These are phyloP conservation scores for Lophura nycthemera DNA, from an alignment of 2,113 vertebrate species.

Conservation along the genomic window DNA sequence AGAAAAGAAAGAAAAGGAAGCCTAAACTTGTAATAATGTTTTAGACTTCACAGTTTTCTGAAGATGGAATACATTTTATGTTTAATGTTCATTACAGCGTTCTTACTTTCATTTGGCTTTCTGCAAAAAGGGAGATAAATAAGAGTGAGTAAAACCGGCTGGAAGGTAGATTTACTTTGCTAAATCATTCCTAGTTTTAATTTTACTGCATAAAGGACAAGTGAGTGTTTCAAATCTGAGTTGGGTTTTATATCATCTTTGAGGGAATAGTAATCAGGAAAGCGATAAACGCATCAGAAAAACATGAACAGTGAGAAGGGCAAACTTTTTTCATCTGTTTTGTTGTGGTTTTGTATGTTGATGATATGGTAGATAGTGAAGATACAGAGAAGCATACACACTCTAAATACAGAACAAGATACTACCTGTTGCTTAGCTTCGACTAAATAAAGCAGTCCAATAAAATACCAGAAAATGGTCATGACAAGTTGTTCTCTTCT, in stretches of 20 bases:
- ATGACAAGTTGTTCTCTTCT: background rate
- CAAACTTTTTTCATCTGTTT: background rate
- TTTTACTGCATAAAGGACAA: background rate
- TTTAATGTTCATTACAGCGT: background rate
- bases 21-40: background rate
- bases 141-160: background rate
- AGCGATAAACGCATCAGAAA: background rate
- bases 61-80: background rate
- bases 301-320: slow-evolving; percentile 3
- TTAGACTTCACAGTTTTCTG: background rate
- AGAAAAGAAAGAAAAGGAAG: background rate
- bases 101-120: background rate
- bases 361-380: background rate
- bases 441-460: background rate
- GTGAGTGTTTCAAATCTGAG: background rate
- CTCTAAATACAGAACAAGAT: slow-evolving; percentile 23
- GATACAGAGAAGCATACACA: background rate
- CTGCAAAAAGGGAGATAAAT: background rate
- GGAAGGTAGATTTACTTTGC: background rate
- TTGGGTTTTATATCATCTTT: background rate
- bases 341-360: slow-evolving; percentile 11
- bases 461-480: slow-evolving; percentile 5
- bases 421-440: slow-evolving; percentile 12
- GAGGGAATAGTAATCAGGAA: background rate
- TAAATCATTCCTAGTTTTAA: background rate